These are phyloP conservation scores for Erythrocebus patas DNA, from an alignment of 2,113 vertebrate species.

Conservation along the genomic window DNA sequence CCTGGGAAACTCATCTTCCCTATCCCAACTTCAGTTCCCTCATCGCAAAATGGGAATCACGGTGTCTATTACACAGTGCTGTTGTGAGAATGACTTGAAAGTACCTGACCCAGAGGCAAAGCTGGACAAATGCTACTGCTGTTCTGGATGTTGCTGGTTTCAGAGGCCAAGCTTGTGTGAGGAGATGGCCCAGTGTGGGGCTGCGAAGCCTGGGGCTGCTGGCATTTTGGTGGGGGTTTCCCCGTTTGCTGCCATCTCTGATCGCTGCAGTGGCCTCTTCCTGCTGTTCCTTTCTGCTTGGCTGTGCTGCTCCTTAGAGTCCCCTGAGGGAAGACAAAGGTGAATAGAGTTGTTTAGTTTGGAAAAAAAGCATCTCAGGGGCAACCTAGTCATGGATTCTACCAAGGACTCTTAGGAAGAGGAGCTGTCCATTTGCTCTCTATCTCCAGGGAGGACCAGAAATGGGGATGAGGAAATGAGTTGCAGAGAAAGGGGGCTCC, in stretches of 20 bases:
- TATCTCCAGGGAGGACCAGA: not conserved
- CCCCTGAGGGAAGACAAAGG: not conserved
- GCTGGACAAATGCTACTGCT: not conserved
- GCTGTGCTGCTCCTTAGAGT: not conserved
- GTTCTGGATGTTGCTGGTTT: not conserved
- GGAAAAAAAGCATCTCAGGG: not conserved
- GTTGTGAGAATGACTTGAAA: not conserved
- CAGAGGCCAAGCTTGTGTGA: fast-evolving
- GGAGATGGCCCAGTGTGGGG: not conserved
- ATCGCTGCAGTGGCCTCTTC: fast-evolving
- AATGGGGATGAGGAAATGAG: not conserved
- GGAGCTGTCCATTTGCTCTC: not conserved
- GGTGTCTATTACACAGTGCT: fast-evolving
- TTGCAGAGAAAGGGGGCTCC: not conserved
- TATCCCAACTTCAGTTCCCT: not conserved
- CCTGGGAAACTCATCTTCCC: not conserved
- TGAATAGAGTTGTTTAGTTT: not conserved
- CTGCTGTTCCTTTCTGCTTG: too few species aligned
- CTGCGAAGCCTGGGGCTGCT: not conserved
- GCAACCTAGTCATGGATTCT: not conserved
- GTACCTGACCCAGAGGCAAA: not conserved
- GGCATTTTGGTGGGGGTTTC: fast-evolving
- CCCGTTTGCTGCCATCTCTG: too few species aligned
- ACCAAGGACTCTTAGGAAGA: not conserved
- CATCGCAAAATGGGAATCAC: not conserved